Base-by-base conservation (phyloP, 2,113 vertebrate species). In the Piliocolobus tephrosceles region DNA sequence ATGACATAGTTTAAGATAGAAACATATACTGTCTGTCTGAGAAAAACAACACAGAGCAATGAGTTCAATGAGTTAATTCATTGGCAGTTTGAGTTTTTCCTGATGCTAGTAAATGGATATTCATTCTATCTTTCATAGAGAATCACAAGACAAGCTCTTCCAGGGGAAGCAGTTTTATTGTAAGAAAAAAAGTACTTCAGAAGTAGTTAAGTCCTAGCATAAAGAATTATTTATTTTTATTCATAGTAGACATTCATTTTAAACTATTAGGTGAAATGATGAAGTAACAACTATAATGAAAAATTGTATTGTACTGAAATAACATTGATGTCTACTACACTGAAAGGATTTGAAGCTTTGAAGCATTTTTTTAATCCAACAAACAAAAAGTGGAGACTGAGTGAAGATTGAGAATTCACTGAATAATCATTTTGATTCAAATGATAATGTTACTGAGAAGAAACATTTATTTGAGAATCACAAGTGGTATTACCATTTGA, bases 381-480 rank as follows among this genome's bases (percentile, higher is more conserved):
- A 92, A 66, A 20, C 13, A 35, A 82, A 85, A 86, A 73, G 35
- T 16, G 23, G 32, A 25, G 38, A 32, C 32, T n/a, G 61, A 75
- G 61, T 91, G 35, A 64, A 75, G 38, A 70, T 68, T 79, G 47
- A 25, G 50, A 83, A 91, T 79, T 83, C 45, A 35, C 47, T 88
- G 38, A 55, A 88, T 64, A 96, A 86, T 88, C 73, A 95, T 72
- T 89, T 96, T 92, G 10, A 90, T 97, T 97, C 89, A 97, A 86
- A 96, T 96, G 94, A 25, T 91, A 95, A 96, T 93, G 13, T 47
- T 47, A 82, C 9, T 5, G 8, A 72, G n/a, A 81, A 95, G 50
- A 95, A 84, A 94, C 27, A 95, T 86, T 96, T 95, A 94, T 80
- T 88, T 91, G 57, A 88, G n/a, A 97, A 87, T 80, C 45, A 52